Conservation (phyloP, 2,888 invertebrate genomes). For the Cephus nigrinus region DNA sequence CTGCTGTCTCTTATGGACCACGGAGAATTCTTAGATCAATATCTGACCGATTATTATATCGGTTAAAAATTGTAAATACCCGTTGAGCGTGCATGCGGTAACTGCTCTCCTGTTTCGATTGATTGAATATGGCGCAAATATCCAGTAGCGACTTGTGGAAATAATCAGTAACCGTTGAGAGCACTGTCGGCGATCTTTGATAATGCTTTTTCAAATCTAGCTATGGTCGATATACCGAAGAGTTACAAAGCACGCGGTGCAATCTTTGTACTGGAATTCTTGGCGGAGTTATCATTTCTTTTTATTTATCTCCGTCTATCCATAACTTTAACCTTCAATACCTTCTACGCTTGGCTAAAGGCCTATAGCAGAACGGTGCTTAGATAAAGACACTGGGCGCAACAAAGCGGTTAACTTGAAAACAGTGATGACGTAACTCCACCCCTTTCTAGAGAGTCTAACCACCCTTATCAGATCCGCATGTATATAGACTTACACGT, state of each 20-base stretch:
- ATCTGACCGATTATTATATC: background rate
- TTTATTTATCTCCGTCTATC: background rate
- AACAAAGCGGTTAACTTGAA: constrained; percentile 23
- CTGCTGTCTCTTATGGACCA: background rate
- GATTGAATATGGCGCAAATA: background rate
- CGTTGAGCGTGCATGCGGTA: constrained; percentile 17
- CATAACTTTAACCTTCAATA: background rate
- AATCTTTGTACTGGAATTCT: background rate
- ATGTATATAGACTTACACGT: background rate
- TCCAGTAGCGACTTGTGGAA: background rate
- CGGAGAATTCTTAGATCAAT: background rate
- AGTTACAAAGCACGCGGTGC: background rate
- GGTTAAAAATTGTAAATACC: constrained; percentile 1
- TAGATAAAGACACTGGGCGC: constrained; percentile 1
- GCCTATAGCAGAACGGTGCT: background rate
- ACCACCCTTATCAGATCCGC: constrained; percentile 10
- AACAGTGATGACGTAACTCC: constrained; percentile 25
- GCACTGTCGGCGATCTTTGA: background rate
- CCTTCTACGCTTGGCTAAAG: background rate
- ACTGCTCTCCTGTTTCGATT: background rate
- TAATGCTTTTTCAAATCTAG: background rate
- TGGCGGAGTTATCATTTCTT: background rate
- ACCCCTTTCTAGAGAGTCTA: constrained; percentile 24
- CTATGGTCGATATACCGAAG: background rate
- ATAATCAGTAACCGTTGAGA: background rate